phyloP scores from a whole-genome alignment of 2,888 invertebrate species.

The Drosophila fulvimacula region DNA sequence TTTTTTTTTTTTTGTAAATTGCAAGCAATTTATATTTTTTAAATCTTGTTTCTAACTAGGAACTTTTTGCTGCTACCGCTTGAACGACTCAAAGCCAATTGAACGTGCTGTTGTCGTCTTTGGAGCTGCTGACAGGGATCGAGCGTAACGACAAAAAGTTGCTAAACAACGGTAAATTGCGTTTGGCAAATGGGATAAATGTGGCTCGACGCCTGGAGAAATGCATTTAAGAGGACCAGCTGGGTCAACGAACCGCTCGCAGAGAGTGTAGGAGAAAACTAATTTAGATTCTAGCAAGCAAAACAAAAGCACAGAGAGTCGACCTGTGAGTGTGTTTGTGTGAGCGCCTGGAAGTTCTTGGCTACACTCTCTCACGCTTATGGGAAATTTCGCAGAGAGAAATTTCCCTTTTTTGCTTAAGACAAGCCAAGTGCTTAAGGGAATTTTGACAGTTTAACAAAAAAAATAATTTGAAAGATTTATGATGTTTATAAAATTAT shows the following conservation, averaged over 20 bases:
- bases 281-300: constrained; percentile 46
- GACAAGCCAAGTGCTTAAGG: not conserved
- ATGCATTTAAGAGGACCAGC: constrained; percentile 37
- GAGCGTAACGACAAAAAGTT: constrained; percentile 27
- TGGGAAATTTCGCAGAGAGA: not conserved
- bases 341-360: constrained; percentile 1
- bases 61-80: constrained; percentile 63
- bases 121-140: constrained; percentile 9
- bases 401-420: constrained; percentile 13
- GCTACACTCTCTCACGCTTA: constrained; percentile 1
- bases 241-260: constrained; percentile 73
- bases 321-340: not conserved
- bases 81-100: constrained; percentile 63
- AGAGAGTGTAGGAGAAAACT: constrained; percentile 23
- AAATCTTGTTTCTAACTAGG: constrained; percentile 12
- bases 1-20: constrained; percentile 17
- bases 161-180: constrained; percentile 48
- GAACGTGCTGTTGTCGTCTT: constrained; percentile 42
- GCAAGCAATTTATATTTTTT: constrained; percentile 18
- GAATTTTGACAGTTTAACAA: no score
- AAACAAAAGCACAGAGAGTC: constrained; percentile 33
- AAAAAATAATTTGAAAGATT: no score
- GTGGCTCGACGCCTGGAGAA: constrained; percentile 42
- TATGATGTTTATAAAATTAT: no score
- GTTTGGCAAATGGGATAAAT: constrained; percentile 48